Base-by-base conservation (phyloP, 1,140 invertebrate species). In the Nephotettix cincticeps region DNA sequence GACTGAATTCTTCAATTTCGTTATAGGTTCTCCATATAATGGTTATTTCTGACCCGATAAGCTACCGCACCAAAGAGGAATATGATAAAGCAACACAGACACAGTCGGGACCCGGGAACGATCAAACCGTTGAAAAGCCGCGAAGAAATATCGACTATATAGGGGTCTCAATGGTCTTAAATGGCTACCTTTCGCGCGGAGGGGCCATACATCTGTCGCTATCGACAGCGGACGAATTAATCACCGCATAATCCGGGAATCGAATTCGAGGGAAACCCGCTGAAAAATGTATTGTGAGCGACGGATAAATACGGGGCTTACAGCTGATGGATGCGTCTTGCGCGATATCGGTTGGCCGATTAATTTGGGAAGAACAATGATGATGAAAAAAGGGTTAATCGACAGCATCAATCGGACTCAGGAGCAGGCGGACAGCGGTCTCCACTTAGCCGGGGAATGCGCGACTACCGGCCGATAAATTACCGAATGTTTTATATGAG, bases 81-180 rank as follows among this genome's bases (percentile, higher is more conserved):
- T 19, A 19, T 23, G 17, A n/a, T 51, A 23, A 19, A 51, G 6
- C n/a, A 51, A 51, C 21, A 19, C 17, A 51, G 17, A 23, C 17
- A 51, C n/a, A 4, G 47, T n/a, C n/a, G n/a, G n/a, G n/a, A 19
- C 17, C 3, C 21, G 47, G 47, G 21, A 51, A 51, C 17, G 17
- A 23, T n/a, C 17, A 23, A 51, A 19, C 17, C 21, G 47, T 4
- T 61, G 56, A 61, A 61, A 61, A 61, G 56, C 56, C 6, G 2
- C 2, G 27, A 61, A 61, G 56, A 61, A 61, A 61, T 61, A 61
- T 61, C 25, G 56, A 61, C 56, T 61, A 27, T 61, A 61, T 61
- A 61, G 56, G 56, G 56, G 56, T 27, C 23, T 61, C 21, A 61
- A 61, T 61, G 56, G 56, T 61, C 56, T 61, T 61, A 61, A 61